Evolutionary conservation across 1,140 invertebrate species (phyloP), one percentile per base, ranked within the genome.

Genomic region (Formica selysi): DNA sequence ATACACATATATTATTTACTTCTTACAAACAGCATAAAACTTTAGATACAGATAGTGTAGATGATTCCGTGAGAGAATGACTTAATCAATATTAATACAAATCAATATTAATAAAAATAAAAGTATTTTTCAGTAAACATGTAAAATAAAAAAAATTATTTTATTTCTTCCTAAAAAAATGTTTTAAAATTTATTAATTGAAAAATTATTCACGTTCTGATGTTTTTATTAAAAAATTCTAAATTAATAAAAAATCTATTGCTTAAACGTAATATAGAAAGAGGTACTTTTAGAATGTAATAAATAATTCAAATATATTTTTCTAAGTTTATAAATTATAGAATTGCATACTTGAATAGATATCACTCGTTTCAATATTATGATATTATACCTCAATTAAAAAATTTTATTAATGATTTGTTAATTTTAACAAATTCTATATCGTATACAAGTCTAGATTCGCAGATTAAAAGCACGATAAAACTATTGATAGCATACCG

Each of bases 401-500:
- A 51, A 2, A 76, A 41, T 51, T 19, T 0, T 51, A 51, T 51
- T 51, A 51, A 51, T 51, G 4, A 51, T n/a, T 26, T 41, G 3
- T 22, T 22, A 61, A n/a, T 76, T 76, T 76, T 22, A 61, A 76
- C 10, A 61, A 11, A 22, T 65, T 13, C 13, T 4, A 64, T n/a
- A 76, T 29, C 59, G 3, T 48, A 65, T 65, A 59, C 16, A 78
- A 65, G 32, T 78, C 38, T 41, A 62, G 3, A 11, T n/a, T 8
- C 26, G 38, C 4, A 13, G 16, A 51, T 51, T 51, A 51, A 44
- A 64, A 44, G 59, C 26, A 59, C 19, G 38, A 13, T 51, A 11
- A 78, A 78, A 51, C 16, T 16, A 65, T 78, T n/a, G 6, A 54
- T 57, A 26, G 3, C 5, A 5, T 29, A 41, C 29, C 32, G 44